These are phyloP conservation scores for Agriopis aurantiaria DNA, from an alignment of 2,888 invertebrate genomes.

Conservation along the genomic window DNA sequence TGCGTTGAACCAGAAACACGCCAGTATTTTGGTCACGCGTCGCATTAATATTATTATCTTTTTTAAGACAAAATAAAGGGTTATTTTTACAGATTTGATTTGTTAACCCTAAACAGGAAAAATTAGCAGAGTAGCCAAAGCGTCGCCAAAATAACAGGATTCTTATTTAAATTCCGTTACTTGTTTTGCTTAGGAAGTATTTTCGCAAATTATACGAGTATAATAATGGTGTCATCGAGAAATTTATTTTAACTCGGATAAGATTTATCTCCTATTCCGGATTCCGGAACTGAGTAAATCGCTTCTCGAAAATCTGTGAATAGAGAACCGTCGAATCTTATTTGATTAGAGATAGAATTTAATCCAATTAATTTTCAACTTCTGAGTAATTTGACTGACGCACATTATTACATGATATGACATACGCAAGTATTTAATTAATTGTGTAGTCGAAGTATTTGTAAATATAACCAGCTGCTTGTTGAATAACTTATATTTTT, in stretches of 20 bases:
- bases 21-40: too few species aligned
- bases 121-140: constrained; percentile 11
- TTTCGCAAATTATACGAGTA: constrained; percentile 42
- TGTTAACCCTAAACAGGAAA: constrained; percentile 26
- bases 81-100: constrained; percentile 11
- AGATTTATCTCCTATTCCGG: constrained; percentile 48
- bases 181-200: constrained; percentile 23
- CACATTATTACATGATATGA: too few species aligned
- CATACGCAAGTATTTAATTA: not conserved
- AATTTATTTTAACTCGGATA: constrained; percentile 47
- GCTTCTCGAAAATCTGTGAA: constrained; percentile 36
- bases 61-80: not conserved
- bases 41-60: not conserved
- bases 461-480: too few species aligned
- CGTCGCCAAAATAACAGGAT: constrained; percentile 25
- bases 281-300: constrained; percentile 45
- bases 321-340: constrained; percentile 28
- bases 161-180: constrained; percentile 32
- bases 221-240: constrained; percentile 42
- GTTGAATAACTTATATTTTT: too few species aligned
- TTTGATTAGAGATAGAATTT: constrained; percentile 18
- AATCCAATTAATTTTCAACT: constrained; percentile 24
- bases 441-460: too few species aligned
- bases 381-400: constrained; percentile 10
- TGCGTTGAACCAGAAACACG: too few species aligned